Evolutionary conservation across 2,888 invertebrate species (phyloP).

Genomic region (Andrena bicolor): DNA sequence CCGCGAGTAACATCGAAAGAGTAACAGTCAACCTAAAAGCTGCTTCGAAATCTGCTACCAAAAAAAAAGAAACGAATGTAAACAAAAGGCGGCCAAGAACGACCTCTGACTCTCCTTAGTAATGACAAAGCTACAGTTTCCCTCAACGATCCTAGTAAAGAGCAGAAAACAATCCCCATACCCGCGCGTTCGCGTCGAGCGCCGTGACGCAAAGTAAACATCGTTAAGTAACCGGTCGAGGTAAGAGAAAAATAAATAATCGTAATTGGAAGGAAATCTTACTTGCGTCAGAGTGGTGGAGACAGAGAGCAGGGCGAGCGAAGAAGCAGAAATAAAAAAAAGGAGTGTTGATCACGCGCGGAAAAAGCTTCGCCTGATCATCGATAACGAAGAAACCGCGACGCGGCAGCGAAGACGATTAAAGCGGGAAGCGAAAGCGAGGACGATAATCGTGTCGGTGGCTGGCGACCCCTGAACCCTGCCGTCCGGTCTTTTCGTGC

Average conservation of each 20-base stretch:
- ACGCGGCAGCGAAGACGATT: not conserved
- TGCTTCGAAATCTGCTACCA: no score
- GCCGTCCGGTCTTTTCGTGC: conserved; percentile 75
- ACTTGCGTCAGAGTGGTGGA: not conserved
- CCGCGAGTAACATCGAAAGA: no score
- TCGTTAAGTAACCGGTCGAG: not conserved
- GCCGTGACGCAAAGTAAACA: not conserved
- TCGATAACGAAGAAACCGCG: not conserved
- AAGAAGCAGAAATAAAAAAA: not conserved
- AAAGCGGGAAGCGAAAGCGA: no score
- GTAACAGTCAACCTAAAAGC: no score
- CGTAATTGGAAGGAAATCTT: not conserved
- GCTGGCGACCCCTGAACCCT: conserved; percentile 76
- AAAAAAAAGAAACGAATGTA: no score
- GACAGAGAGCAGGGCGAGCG: not conserved
- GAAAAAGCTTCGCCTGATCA: not conserved
- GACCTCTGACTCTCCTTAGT: no score
- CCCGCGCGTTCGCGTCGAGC: not conserved
- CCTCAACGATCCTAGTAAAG: not conserved
- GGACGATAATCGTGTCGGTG: conserved; percentile 24
- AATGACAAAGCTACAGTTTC: no score
- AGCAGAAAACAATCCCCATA: not conserved
- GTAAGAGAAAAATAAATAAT: not conserved
- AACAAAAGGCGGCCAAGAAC: no score
- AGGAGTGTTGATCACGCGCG: not conserved